A percentile compares a stretch with the other conserved stretches of the same genome.
Conservation (phyloP, 2,113 vertebrate species). For the Galbula dea region DNA sequence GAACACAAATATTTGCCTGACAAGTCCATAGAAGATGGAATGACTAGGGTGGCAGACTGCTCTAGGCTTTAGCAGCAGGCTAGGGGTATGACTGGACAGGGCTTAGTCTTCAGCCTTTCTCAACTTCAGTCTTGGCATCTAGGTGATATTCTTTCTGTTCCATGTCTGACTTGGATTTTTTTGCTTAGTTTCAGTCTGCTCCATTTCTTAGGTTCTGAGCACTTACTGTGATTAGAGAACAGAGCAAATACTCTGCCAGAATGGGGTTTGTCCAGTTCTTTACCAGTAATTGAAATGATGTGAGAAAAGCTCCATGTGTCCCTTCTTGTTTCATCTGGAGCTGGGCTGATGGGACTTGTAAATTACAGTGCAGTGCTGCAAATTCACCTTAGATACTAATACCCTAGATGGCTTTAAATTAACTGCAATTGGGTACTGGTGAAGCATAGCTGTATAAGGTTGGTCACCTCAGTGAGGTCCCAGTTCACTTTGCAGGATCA, state of each 20-base stretch:
- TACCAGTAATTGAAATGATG: neutral
- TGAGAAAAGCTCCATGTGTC: neutral
- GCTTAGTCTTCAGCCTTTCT: neutral
- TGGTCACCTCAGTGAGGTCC: neutral
- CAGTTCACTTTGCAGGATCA: neutral
- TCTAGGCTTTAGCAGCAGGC: neutral
- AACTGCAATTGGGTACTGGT: neutral
- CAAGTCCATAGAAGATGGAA: neutral
- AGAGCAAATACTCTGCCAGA: neutral
- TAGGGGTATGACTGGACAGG: neutral
- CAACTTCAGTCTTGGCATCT: neutral
- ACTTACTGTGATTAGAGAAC: neutral
- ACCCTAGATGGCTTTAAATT: neutral
- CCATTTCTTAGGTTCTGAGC: neutral
- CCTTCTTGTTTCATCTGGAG: neutral
- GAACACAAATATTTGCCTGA: neutral
- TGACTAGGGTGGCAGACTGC: neutral
- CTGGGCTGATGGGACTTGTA: neutral
- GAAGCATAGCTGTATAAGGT: accelerated
- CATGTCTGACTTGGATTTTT: neutral
- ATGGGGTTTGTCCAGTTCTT: neutral
- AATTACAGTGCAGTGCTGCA: neutral
- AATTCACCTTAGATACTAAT: neutral
- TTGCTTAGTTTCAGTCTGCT: neutral
- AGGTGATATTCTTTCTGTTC: neutral